Evolutionary conservation across 2,797 vertebrate genomes (phyloP).

Genomic region (Trichosurus vulpecula): DNA sequence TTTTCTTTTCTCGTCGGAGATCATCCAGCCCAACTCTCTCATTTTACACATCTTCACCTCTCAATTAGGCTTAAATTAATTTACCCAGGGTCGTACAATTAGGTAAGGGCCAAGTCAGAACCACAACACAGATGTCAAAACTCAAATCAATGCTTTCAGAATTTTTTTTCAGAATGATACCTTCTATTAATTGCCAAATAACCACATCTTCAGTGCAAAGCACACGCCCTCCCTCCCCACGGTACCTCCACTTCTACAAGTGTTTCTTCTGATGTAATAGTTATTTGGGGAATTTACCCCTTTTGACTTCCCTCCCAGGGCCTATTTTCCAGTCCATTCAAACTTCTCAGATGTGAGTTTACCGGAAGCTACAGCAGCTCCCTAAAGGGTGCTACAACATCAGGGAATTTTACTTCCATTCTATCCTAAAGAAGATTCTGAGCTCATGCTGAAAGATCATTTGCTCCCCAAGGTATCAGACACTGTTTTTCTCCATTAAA

Average conservation of each 20-base stretch:
- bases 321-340: background rate
- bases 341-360: background rate
- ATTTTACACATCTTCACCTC: background rate
- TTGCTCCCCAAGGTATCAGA: background rate
- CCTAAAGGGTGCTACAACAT: background rate
- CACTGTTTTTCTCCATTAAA: constrained; percentile 41
- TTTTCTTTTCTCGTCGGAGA: background rate
- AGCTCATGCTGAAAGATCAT: background rate
- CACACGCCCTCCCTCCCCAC: background rate
- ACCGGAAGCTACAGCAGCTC: background rate
- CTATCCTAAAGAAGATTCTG: constrained; percentile 35
- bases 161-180: background rate
- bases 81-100: background rate
- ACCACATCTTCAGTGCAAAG: background rate
- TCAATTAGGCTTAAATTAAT: background rate
- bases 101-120: background rate
- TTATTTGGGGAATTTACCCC: background rate
- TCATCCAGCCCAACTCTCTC: background rate
- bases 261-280: background rate
- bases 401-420: background rate
- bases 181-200: background rate
- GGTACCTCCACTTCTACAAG: background rate
- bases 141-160: background rate
- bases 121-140: background rate
- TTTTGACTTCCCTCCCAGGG: background rate